phyloP scores from a whole-genome alignment of 2,113 vertebrate genomes.

The Poecilia latipinna region DNA sequence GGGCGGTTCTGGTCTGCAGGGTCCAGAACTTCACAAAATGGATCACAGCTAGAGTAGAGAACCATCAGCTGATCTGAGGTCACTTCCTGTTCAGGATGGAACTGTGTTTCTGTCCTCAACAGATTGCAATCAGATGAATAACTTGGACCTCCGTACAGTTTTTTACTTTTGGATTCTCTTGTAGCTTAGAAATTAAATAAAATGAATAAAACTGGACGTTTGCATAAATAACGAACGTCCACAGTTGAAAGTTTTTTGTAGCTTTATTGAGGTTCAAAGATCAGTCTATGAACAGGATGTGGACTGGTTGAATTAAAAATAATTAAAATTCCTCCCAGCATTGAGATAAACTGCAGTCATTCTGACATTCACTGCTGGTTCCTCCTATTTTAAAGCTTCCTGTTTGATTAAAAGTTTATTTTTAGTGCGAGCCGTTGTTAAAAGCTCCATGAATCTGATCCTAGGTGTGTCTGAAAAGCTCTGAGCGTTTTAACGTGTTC shows the following conservation, averaged over 20 bases:
- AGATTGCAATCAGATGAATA: too few relatives aligned
- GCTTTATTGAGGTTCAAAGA: too few relatives aligned
- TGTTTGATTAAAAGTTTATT: neutral
- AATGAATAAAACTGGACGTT: too few relatives aligned
- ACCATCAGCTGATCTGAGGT: neutral
- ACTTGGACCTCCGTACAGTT: too few relatives aligned
- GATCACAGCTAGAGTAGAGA: neutral
- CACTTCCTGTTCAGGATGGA: neutral
- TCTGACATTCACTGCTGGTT: neutral
- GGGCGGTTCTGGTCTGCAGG: neutral
- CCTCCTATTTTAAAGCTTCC: neutral
- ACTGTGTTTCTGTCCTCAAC: too few relatives aligned
- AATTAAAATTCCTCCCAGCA: neutral
- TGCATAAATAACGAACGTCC: too few relatives aligned
- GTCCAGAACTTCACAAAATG: neutral
- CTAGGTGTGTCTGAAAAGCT: conserved; percentile 12
- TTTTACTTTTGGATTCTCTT: too few relatives aligned
- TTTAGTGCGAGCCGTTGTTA: neutral
- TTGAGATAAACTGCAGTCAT: too few relatives aligned
- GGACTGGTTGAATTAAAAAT: neutral
- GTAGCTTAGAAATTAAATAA: too few relatives aligned
- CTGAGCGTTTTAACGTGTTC: neutral
- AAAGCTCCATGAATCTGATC: neutral
- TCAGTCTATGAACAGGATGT: neutral
- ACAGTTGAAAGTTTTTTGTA: too few relatives aligned